Percentiles rank a stretch among this genome's conserved stretches.
Conservation (phyloP, 2,113 vertebrate genomes). For the Pelusios castaneus region DNA sequence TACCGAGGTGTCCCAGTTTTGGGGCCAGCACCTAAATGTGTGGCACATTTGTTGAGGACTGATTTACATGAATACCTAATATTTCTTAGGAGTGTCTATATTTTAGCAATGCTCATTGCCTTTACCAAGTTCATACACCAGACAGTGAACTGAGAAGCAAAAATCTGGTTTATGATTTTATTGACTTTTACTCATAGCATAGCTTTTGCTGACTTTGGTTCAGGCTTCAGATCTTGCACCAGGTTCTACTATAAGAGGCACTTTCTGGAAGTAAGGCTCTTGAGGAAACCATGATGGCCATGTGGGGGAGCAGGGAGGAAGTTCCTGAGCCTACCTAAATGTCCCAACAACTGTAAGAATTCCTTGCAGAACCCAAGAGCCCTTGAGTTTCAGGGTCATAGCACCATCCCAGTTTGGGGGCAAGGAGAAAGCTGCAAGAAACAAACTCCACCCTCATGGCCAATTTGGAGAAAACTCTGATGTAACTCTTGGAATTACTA, state of each 20-base stretch:
- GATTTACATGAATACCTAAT: not conserved
- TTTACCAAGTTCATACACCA: not conserved
- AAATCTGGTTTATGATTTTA: not conserved
- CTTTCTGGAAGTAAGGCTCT: not conserved
- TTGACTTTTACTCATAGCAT: not conserved
- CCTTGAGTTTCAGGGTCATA: not conserved
- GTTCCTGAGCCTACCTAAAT: not conserved
- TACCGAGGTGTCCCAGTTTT: no score
- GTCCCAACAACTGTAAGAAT: not conserved
- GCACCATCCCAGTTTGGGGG: not conserved
- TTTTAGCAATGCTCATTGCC: not conserved
- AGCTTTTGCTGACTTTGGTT: not conserved
- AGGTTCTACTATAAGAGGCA: not conserved
- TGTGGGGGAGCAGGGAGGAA: not conserved
- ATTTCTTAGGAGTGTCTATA: not conserved
- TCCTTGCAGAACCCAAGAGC: not conserved
- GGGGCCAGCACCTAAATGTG: no score
- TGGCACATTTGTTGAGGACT: no score
- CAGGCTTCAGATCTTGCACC: not conserved
- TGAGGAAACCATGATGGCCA: not conserved
- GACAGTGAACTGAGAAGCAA: not conserved
- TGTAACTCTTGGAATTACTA: not conserved
- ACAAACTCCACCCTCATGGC: not conserved
- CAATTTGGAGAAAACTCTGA: not conserved
- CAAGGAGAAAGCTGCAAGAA: not conserved